phyloP scores from a whole-genome alignment of 2,797 vertebrate species.

The Danio albolineatus region DNA sequence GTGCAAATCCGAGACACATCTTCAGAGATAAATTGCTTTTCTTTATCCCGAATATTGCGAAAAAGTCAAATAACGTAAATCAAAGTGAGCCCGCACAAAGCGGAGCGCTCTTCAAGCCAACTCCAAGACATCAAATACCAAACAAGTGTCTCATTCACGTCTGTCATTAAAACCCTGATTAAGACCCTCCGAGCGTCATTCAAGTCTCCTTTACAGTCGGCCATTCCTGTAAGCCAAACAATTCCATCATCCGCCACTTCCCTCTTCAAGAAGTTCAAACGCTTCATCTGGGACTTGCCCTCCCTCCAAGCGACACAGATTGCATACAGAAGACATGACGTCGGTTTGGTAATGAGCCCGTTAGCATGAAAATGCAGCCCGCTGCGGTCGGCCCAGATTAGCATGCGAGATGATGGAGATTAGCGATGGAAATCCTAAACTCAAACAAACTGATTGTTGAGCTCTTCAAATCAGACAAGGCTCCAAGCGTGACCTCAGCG shows the following conservation, averaged over 20 bases:
- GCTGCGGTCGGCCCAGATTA: conserved; percentile 57
- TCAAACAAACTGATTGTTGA: conserved; percentile 82
- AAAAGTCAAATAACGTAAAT: conserved; percentile 50
- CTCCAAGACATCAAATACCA: conserved; percentile 54
- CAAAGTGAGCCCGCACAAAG: conserved; percentile 55
- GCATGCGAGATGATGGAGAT: conserved; percentile 78
- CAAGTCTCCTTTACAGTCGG: conserved; percentile 53
- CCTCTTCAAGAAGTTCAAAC: conserved; percentile 51
- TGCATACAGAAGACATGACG: conserved; percentile 61
- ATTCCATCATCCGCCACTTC: conserved; percentile 51
- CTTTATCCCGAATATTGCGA: conserved; percentile 43
- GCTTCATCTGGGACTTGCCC: conserved; percentile 57
- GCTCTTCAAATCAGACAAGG: conserved; percentile 79
- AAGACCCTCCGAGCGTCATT: conserved; percentile 58
- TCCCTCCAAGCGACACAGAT: conserved; percentile 52
- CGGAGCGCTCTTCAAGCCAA: conserved; percentile 47
- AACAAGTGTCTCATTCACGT: conserved; percentile 63
- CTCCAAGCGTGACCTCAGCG: conserved; percentile 77
- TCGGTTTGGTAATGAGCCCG: conserved; percentile 62
- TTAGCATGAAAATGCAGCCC: conserved; percentile 62
- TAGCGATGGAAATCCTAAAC: conserved; percentile 83
- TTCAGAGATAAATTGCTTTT: conserved; percentile 54
- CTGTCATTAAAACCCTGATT: conserved; percentile 54
- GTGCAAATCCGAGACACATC: conserved; percentile 39
- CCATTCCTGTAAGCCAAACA: conserved; percentile 56